Conservation (phyloP, 2,888 invertebrate species). For the Mermis nigrescens region DNA sequence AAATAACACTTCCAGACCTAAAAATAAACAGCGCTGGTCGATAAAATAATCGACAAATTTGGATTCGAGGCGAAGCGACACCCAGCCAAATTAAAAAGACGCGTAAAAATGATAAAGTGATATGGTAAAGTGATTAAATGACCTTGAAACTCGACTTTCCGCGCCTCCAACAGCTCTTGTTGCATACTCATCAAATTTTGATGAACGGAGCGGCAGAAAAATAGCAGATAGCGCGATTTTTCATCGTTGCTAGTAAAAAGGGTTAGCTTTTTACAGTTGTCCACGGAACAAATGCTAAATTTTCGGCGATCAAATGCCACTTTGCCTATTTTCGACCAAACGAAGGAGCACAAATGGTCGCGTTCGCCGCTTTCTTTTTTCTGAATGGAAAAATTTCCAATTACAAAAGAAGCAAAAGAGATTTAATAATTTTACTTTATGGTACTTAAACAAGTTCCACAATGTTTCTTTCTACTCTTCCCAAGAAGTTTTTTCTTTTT, state of each 20-base stretch:
- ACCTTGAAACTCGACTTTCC: slow-evolving; percentile 34
- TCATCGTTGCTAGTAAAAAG: slow-evolving; percentile 78
- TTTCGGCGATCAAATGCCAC: slow-evolving; percentile 87
- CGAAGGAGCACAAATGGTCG: slow-evolving; percentile 51
- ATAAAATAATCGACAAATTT: too few species aligned
- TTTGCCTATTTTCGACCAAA: slow-evolving; percentile 87
- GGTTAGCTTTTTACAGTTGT: slow-evolving; percentile 46
- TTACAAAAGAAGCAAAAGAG: too few species aligned
- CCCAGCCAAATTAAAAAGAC: too few species aligned
- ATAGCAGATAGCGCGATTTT: slow-evolving; percentile 70
- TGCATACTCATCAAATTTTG: slow-evolving; percentile 73
- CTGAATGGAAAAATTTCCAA: slow-evolving; percentile 21
- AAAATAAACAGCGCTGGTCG: too few species aligned
- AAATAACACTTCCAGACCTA: too few species aligned
- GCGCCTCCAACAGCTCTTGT: slow-evolving; percentile 59
- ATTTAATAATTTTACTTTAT: too few species aligned
- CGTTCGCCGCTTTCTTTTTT: slow-evolving; percentile 33
- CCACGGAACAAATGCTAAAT: slow-evolving; percentile 60
- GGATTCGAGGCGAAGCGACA: too few species aligned
- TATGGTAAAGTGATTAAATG: not conserved
- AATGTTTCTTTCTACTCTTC: too few species aligned
- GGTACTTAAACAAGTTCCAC: too few species aligned
- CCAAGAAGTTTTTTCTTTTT: too few species aligned
- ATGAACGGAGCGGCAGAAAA: slow-evolving; percentile 73
- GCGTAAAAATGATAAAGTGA: too few species aligned